Base-by-base conservation (phyloP, 2,888 invertebrate species). In the Lithodes maja region DNA sequence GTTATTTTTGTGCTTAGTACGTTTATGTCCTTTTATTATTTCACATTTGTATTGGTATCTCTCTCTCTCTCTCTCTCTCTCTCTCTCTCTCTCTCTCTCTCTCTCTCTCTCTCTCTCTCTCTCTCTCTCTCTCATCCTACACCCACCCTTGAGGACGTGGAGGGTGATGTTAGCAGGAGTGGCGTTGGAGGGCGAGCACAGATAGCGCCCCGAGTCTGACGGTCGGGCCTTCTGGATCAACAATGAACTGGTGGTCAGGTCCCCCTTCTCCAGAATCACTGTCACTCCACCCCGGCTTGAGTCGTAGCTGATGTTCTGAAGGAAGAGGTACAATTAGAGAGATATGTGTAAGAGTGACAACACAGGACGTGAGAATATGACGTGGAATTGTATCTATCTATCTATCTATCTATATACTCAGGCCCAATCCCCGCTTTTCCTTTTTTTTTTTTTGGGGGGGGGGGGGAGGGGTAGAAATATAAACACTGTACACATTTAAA, bases 161-260 rank as follows among this genome's bases (percentile, higher is more conserved):
- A 98, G 97, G 92, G 96, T 97, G 93, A 98, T 97, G 94, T 97
- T 97, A 94, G 97, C 97, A 90, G 97, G 95, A 94, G 97, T 97
- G 92, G 98, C 97, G 94, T 98, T 98, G 94, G 98, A 97, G 93
- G 98, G 98, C 95, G 97, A 97, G 95, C 98, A 98, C 94, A 97
- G 97, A 95, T 98, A 98, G 93, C 96, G 96, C 93, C 98, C 98
- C 86, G 97, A 97, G 94, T 98, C 98, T 82, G 97, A 95, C 89
- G 97, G 80, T 50, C 74, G 69, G 86, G 98, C 98, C 94, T 96
- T 96, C 95, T 97, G 97, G 93, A 98, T 97, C 93, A 98, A 95
- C 92, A 98, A 95, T 94, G 97, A 97, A 92, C 98, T 98, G 92
- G 97, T 97, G 92, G 98, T 98, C 87, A 96, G 97, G 94, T 97